A percentile compares a stretch with the other conserved stretches of the same genome.
Conservation (phyloP, 2,888 invertebrate species). For the Drosophila subquinaria region DNA sequence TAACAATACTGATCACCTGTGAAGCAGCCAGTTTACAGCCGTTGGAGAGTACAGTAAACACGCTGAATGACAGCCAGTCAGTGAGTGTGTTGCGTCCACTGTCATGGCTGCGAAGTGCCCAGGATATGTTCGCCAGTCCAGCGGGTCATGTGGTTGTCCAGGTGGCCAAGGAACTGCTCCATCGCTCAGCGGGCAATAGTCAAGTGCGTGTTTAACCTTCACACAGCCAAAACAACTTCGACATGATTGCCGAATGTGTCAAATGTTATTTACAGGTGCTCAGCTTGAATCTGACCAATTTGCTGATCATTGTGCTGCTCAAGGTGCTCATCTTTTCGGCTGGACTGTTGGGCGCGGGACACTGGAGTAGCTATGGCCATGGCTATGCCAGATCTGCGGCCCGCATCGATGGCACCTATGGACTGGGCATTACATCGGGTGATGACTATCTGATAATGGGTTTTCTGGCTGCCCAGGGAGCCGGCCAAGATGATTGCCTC, state of each 20-base stretch:
- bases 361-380: constrained; percentile 87
- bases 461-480: constrained; percentile 90
- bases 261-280: constrained; percentile 83
- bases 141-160: constrained; percentile 85
- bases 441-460: constrained; percentile 87
- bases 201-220: constrained; percentile 86
- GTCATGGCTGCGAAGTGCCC: constrained; percentile 82
- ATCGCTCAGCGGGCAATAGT: constrained; percentile 89
- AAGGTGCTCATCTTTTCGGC: constrained; percentile 94
- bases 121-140: constrained; percentile 82
- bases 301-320: constrained; percentile 91
- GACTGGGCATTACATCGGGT: constrained; percentile 87
- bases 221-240: background rate
- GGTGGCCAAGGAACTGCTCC: constrained; percentile 89
- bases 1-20: constrained; percentile 13
- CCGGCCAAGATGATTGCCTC: constrained; percentile 90
- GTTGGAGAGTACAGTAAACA: constrained; percentile 19
- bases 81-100: constrained; percentile 48
- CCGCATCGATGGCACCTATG: constrained; percentile 48
- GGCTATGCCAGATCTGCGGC: constrained; percentile 82
- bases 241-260: constrained; percentile 20
- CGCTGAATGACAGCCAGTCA: constrained; percentile 37
- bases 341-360: constrained; percentile 91
- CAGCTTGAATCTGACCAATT: constrained; percentile 93
- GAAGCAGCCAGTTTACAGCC: constrained; percentile 49